Percentiles rank a stretch among this genome's conserved stretches.
Conservation (phyloP, 2,113 vertebrate species). For the Petroica traversi region DNA sequence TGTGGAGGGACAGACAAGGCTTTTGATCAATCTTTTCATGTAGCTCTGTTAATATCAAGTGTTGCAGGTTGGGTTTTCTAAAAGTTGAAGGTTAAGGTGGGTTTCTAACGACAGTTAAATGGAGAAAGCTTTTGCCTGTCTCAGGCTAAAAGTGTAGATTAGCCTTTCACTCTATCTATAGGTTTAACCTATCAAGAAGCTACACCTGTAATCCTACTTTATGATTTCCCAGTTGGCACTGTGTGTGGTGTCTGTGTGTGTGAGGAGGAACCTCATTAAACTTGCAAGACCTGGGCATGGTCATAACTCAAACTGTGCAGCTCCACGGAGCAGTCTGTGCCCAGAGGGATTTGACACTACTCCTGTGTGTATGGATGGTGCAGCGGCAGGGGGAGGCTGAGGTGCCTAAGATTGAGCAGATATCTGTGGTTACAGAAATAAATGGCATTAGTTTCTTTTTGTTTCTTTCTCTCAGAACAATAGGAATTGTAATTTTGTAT, state of each 20-base stretch:
- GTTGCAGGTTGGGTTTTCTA: neutral
- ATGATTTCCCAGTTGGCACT: neutral
- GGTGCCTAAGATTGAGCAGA: fast-evolving
- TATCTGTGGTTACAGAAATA: neutral
- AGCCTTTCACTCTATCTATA: neutral
- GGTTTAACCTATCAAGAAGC: neutral
- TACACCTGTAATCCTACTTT: neutral
- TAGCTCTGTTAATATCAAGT: constrained; percentile 23
- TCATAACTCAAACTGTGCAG: neutral
- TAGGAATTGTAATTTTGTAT: neutral
- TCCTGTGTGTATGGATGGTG: fast-evolving
- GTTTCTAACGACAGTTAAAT: neutral
- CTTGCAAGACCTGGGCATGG: neutral
- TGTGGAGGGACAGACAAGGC: constrained; percentile 45
- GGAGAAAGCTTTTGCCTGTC: neutral
- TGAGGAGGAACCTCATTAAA: neutral
- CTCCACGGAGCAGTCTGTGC: neutral
- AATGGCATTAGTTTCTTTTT: neutral
- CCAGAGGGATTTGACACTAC: neutral
- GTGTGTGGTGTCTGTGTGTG: neutral
- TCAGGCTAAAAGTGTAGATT: neutral
- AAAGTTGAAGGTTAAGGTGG: neutral
- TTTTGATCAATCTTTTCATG: constrained; percentile 57
- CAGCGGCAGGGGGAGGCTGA: fast-evolving
- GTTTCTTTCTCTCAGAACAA: neutral